phyloP scores from a whole-genome alignment of 2,797 vertebrate species.

The Gobionotothen gibberifrons region DNA sequence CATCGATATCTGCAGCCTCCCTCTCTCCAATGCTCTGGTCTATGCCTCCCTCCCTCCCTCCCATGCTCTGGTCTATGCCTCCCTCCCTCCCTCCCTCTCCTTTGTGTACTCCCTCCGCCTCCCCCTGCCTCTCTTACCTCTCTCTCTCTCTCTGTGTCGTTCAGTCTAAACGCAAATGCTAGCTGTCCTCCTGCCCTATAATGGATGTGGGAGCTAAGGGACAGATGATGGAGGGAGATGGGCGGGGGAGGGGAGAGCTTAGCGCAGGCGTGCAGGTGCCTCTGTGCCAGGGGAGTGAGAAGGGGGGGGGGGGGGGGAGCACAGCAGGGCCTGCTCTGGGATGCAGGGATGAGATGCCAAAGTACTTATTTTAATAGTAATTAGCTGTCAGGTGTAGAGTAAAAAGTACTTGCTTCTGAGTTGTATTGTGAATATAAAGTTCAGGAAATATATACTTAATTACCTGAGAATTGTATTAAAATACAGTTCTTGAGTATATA shows the following conservation, averaged over 20 bases:
- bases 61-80: constrained; percentile 36
- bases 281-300: constrained; percentile 49
- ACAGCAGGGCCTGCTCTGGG: constrained; percentile 35
- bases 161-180: constrained; percentile 62
- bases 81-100: constrained; percentile 15
- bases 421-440: no score
- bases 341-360: constrained; percentile 51
- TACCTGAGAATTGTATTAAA: no score
- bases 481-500: no score
- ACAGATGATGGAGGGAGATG: constrained; percentile 76
- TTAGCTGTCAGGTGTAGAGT: no score
- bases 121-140: constrained; percentile 38
- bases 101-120: neutral
- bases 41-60: constrained; percentile 12
- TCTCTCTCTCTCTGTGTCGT: constrained; percentile 43
- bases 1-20: constrained; percentile 73
- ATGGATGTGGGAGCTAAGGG: constrained; percentile 77
- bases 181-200: constrained; percentile 73
- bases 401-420: no score
- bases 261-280: constrained; percentile 82
- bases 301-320: neutral
- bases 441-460: no score
- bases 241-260: constrained; percentile 65
- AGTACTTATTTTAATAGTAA: no score
- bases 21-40: constrained; percentile 43